A percentile compares a stretch with the other conserved stretches of the same genome.
Conservation (phyloP, 2,797 vertebrate genomes). For the Eidolon dupreanum region DNA sequence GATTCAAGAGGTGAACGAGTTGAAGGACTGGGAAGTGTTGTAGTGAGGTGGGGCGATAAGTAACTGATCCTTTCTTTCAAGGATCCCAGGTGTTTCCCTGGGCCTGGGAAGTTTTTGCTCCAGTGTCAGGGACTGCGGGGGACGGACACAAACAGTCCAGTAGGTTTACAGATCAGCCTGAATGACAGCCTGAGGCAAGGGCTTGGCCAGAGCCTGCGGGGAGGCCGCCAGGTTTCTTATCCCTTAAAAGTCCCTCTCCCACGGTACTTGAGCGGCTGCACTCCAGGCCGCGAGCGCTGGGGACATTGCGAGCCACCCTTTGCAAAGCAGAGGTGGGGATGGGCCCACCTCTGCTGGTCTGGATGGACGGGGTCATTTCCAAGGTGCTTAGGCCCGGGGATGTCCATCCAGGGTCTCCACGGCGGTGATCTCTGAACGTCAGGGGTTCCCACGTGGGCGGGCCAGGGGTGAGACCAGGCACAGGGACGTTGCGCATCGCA, state of each 20-base stretch:
- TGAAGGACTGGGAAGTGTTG: neutral
- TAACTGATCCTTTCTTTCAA: neutral
- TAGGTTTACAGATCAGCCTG: neutral
- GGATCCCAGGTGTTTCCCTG: neutral
- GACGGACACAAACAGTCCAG: neutral
- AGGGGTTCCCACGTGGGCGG: neutral
- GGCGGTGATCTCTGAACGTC: neutral
- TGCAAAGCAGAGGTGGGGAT: too few species aligned
- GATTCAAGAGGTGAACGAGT: neutral
- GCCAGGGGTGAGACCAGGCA: neutral
- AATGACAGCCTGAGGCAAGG: neutral
- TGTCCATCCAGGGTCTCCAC: neutral
- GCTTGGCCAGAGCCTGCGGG: neutral
- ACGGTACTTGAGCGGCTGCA: neutral
- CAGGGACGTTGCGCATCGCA: neutral
- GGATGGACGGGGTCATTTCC: neutral
- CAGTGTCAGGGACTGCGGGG: neutral
- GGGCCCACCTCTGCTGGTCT: neutral
- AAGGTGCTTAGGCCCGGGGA: neutral
- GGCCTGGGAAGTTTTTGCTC: conserved; percentile 38
- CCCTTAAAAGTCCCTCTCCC: neutral
- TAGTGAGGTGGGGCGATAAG: neutral
- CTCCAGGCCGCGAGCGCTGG: neutral
- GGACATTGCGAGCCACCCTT: neutral
- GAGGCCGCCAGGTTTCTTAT: neutral